These are phyloP conservation scores for Aphelenchoides fujianensis DNA, from an alignment of 1,140 invertebrate genomes.

Conservation along the genomic window DNA sequence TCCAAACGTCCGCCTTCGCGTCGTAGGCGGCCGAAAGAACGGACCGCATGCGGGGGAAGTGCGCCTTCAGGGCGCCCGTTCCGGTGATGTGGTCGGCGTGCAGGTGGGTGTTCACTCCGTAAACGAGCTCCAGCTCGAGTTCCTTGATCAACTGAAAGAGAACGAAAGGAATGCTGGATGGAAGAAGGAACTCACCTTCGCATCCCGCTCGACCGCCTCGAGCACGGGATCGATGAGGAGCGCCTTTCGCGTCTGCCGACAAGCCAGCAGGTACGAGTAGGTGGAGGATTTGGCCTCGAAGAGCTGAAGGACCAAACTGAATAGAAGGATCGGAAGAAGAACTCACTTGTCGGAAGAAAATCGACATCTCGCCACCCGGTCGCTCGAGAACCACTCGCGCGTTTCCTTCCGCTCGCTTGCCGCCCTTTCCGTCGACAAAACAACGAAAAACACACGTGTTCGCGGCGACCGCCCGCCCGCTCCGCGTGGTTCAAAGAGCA, in stretches of 20 bases:
- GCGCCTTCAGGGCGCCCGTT: constrained; percentile 79
- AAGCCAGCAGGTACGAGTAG: constrained; percentile 91
- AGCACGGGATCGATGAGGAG: constrained; percentile 93
- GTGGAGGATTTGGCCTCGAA: constrained; percentile 87
- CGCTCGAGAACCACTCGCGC: too few species aligned
- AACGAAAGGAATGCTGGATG: constrained; percentile 1
- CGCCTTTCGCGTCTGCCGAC: constrained; percentile 73
- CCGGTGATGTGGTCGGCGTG: constrained; percentile 98
- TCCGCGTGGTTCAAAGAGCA: not conserved
- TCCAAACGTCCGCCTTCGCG: constrained; percentile 78
- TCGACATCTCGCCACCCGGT: too few species aligned
- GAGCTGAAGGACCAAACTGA: constrained; percentile 71
- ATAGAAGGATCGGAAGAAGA: constrained; percentile 16
- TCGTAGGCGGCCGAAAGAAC: constrained; percentile 79
- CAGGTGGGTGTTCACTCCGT: constrained; percentile 93
- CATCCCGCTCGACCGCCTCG: constrained; percentile 69
- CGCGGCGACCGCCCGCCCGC: not conserved
- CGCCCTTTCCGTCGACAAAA: too few species aligned
- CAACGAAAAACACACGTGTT: not conserved
- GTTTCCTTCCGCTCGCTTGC: too few species aligned
- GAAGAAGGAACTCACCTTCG: too few species aligned
- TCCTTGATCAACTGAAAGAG: constrained; percentile 73
- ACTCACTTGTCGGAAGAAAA: constrained; percentile 31
- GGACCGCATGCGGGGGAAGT: constrained; percentile 75
- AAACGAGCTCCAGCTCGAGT: constrained; percentile 78